These are phyloP conservation scores for Acleris sparsana DNA, from an alignment of 2,888 invertebrate genomes.

Conservation along the genomic window DNA sequence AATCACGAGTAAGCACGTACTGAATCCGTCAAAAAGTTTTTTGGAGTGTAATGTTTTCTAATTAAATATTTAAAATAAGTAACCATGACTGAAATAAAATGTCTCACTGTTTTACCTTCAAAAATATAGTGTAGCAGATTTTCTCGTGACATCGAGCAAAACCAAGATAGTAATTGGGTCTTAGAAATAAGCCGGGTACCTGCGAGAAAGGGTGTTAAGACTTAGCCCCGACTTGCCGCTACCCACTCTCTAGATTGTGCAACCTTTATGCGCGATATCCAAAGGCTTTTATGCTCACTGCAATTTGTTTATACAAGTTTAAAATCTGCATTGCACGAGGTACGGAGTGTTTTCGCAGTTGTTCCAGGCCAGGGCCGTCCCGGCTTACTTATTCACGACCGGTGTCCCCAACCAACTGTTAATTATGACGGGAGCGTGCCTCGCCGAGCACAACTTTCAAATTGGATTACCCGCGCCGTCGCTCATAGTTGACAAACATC, in stretches of 20 bases:
- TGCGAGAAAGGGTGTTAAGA: not conserved
- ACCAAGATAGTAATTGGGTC: not conserved
- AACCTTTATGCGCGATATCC: conserved; percentile 3
- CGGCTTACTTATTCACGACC: conserved; percentile 67
- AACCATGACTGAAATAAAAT: too few relatives aligned
- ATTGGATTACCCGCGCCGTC: conserved; percentile 67
- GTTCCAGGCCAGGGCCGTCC: conserved; percentile 45
- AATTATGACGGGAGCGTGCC: conserved; percentile 62
- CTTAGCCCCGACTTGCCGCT: not conserved
- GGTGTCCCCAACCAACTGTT: conserved; percentile 59
- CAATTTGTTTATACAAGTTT: conserved; percentile 32
- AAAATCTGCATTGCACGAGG: conserved; percentile 31
- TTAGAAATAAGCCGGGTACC: not conserved
- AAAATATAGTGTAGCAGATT: too few relatives aligned
- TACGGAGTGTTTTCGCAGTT: conserved; percentile 40
- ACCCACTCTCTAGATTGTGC: not conserved
- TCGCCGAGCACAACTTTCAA: conserved; percentile 62
- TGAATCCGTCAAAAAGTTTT: too few relatives aligned
- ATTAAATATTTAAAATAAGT: too few relatives aligned
- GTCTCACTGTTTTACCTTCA: too few relatives aligned
- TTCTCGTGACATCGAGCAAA: too few relatives aligned
- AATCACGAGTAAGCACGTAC: too few relatives aligned
- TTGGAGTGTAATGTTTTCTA: too few relatives aligned
- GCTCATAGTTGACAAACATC: conserved; percentile 44
- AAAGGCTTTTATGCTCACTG: conserved; percentile 9